These are phyloP conservation scores for Lasiurus cinereus DNA, from an alignment of 2,113 vertebrate species.

Conservation along the genomic window DNA sequence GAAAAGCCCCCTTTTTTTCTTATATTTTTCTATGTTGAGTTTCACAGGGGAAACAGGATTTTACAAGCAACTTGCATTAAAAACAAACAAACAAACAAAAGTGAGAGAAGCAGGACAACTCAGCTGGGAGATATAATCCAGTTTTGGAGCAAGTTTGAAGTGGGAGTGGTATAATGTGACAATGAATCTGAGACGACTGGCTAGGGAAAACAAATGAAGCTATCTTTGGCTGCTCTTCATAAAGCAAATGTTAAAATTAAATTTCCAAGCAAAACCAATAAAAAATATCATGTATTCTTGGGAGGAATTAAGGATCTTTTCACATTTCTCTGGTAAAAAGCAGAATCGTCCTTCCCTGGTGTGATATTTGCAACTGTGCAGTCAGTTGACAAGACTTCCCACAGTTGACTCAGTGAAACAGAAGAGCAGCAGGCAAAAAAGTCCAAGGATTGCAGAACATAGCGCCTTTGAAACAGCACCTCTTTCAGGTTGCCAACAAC, in stretches of 20 bases:
- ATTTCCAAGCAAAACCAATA: conserved; percentile 50
- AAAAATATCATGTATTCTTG: not conserved
- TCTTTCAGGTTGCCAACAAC: conserved; percentile 75
- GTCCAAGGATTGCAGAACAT: conserved; percentile 65
- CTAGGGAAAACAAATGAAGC: conserved; percentile 41
- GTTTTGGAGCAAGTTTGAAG: not conserved
- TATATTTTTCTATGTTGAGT: not conserved
- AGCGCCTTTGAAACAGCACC: conserved; percentile 77
- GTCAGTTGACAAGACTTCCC: conserved; percentile 15
- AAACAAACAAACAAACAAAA: not conserved
- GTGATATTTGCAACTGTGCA: conserved; percentile 26
- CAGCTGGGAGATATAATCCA: not conserved
- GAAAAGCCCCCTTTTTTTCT: not conserved
- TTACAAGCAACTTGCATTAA: conserved; percentile 13
- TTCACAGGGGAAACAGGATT: conserved; percentile 39
- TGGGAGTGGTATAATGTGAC: conserved; percentile 3
- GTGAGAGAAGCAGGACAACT: not conserved
- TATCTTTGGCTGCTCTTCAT: conserved; percentile 34
- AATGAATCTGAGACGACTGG: not conserved
- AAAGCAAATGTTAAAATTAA: conserved; percentile 61
- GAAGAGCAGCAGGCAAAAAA: conserved; percentile 71
- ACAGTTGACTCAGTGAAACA: conserved; percentile 38
- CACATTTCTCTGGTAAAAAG: not conserved
- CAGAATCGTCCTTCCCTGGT: conserved; percentile 12
- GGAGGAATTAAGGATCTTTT: conserved; percentile 19